phyloP scores from a whole-genome alignment of 2,888 invertebrate genomes.

The Dastarcus helophoroides region DNA sequence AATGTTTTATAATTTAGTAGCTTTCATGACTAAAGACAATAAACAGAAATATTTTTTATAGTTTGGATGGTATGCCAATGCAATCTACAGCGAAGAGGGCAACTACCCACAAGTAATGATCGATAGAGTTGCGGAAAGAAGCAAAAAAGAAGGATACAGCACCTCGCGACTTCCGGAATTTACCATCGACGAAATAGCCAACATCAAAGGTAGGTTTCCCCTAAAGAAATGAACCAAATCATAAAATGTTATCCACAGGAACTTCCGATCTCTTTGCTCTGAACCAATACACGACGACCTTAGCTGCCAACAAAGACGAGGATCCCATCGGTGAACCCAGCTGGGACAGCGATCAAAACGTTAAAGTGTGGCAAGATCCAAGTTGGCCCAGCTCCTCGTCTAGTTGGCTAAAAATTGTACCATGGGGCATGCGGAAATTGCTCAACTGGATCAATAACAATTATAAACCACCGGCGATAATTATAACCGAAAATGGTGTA shows the following conservation, averaged over 20 bases:
- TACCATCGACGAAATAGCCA: slow-evolving; percentile 36
- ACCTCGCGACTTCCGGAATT: slow-evolving; percentile 41
- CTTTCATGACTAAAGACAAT: too few relatives aligned
- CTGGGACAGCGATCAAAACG: not conserved
- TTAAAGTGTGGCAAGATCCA: not conserved
- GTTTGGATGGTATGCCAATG: slow-evolving; percentile 44
- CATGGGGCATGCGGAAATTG: slow-evolving; percentile 48
- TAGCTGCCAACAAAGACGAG: not conserved
- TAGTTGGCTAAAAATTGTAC: slow-evolving; percentile 21
- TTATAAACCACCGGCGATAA: slow-evolving; percentile 46
- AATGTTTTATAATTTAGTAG: too few relatives aligned
- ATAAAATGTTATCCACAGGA: too few relatives aligned
- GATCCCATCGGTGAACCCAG: not conserved
- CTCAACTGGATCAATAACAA: slow-evolving; percentile 47
- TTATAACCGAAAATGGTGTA: slow-evolving; percentile 50
- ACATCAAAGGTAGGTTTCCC: too few relatives aligned
- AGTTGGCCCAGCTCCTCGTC: too few relatives aligned
- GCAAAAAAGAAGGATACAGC: too few relatives aligned
- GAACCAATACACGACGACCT: slow-evolving; percentile 37
- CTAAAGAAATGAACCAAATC: too few relatives aligned
- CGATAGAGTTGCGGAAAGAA: slow-evolving; percentile 12
- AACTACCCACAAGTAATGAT: slow-evolving; percentile 16
- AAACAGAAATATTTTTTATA: slow-evolving; percentile 8
- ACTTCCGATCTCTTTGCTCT: slow-evolving; percentile 40
- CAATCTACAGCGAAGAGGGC: slow-evolving; percentile 25